phyloP scores from a whole-genome alignment of 2,113 vertebrate genomes.

The Etheostoma spectabile region DNA sequence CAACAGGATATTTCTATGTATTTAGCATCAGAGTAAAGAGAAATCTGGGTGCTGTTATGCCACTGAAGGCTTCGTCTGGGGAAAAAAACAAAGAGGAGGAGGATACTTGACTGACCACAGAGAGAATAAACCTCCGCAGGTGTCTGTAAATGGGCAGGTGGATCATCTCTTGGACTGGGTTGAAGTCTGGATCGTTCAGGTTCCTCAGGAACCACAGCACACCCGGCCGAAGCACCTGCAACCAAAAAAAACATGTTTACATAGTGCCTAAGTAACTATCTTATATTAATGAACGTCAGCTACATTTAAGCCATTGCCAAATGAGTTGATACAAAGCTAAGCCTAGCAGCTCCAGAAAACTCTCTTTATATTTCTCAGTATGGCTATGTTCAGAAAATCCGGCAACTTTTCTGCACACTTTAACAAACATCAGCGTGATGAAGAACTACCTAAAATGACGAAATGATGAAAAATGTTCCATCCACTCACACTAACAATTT shows the following conservation, averaged over 20 bases:
- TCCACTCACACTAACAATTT: too few species aligned
- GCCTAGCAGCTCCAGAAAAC: too few species aligned
- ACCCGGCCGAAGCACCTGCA: slow-evolving; percentile 93
- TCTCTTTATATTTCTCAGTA: too few species aligned
- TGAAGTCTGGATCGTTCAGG: slow-evolving; percentile 98
- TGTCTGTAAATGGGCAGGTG: slow-evolving; percentile 96
- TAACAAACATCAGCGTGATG: too few species aligned
- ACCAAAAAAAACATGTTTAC: neutral
- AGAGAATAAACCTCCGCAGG: slow-evolving; percentile 95
- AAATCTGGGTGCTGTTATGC: neutral
- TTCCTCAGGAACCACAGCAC: slow-evolving; percentile 98
- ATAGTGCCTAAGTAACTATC: too few species aligned
- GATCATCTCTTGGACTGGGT: slow-evolving; percentile 99
- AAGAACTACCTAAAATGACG: too few species aligned
- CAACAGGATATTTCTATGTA: neutral
- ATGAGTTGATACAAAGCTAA: too few species aligned
- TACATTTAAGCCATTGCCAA: too few species aligned
- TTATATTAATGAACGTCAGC: too few species aligned
- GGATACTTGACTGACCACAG: slow-evolving; percentile 87
- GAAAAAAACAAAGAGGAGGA: neutral
- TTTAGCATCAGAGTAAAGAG: neutral
- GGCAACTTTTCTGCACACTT: too few species aligned
- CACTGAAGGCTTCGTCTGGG: neutral
- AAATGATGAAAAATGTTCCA: too few species aligned
- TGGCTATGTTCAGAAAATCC: too few species aligned